Conservation (phyloP, 1,140 invertebrate species). For the Dendrolimus kikuchii region DNA sequence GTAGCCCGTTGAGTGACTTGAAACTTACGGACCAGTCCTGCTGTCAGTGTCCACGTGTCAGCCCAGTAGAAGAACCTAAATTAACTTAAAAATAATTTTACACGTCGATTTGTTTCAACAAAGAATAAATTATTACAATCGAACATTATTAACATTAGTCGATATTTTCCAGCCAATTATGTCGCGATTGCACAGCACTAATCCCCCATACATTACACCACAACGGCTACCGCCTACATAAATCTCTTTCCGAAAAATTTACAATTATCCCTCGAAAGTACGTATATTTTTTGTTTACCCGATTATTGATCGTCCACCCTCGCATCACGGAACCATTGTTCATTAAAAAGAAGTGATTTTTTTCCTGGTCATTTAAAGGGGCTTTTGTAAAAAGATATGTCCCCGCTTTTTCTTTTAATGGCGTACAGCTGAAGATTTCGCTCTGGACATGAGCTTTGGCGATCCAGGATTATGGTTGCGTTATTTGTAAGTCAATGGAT, state of each 20-base stretch:
- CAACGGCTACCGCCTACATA: constrained; percentile 48
- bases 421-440: constrained; percentile 36
- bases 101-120: too few relatives aligned
- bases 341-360: constrained; percentile 41
- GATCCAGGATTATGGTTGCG: too few relatives aligned
- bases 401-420: constrained; percentile 46
- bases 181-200: too few relatives aligned
- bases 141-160: too few relatives aligned
- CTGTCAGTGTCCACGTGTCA: too few relatives aligned
- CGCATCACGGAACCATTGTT: constrained; percentile 45
- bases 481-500: too few relatives aligned
- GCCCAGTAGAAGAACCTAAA: too few relatives aligned
- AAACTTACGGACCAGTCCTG: too few relatives aligned
- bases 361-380: constrained; percentile 57
- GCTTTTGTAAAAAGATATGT: constrained; percentile 56
- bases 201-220: constrained; percentile 13
- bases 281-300: constrained; percentile 31
- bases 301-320: constrained; percentile 57
- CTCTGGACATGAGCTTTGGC: constrained; percentile 17
- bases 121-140: too few relatives aligned
- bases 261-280: constrained; percentile 36
- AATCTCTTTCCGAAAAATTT: constrained; percentile 47
- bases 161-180: too few relatives aligned
- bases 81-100: too few relatives aligned
- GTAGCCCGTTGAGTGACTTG: too few relatives aligned